phyloP scores from a whole-genome alignment of 2,797 vertebrate genomes.

The Chaetophractus vellerosus region DNA sequence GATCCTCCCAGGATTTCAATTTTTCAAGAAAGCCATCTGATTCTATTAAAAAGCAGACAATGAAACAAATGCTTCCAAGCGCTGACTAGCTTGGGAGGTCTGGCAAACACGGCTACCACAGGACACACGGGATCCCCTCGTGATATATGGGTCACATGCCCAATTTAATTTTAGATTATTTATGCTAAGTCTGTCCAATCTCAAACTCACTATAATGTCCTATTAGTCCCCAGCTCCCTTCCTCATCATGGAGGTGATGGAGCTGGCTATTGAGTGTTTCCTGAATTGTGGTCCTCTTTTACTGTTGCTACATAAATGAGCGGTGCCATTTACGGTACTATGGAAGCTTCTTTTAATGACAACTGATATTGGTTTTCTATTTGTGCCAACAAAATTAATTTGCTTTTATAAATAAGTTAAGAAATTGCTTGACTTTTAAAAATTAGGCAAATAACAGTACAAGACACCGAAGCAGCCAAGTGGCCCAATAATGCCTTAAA shows the following conservation, averaged over 20 bases:
- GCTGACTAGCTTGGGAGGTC: conserved; percentile 54
- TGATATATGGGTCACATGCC: conserved; percentile 60
- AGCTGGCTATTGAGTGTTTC: conserved; percentile 55
- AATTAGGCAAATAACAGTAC: neutral
- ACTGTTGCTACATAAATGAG: neutral
- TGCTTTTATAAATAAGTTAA: neutral
- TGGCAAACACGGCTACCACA: conserved; percentile 42
- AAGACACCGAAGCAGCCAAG: neutral
- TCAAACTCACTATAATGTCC: conserved; percentile 61
- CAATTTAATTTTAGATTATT: conserved; percentile 81
- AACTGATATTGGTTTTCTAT: conserved; percentile 32
- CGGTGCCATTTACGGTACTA: neutral
- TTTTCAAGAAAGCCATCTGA: conserved; percentile 81
- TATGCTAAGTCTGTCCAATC: conserved; percentile 74
- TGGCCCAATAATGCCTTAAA: neutral
- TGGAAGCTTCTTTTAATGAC: conserved; percentile 49
- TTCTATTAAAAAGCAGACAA: conserved; percentile 85
- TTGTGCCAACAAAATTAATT: neutral
- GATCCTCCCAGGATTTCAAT: conserved; percentile 78
- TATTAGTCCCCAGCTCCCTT: conserved; percentile 56
- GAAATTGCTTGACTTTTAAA: neutral
- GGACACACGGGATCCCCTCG: conserved; percentile 59
- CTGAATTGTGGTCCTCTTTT: neutral
- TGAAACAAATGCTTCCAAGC: conserved; percentile 78
- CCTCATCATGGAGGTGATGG: conserved; percentile 37